These are phyloP conservation scores for Trichosurus vulpecula DNA, from an alignment of 2,797 vertebrate genomes.

Conservation along the genomic window DNA sequence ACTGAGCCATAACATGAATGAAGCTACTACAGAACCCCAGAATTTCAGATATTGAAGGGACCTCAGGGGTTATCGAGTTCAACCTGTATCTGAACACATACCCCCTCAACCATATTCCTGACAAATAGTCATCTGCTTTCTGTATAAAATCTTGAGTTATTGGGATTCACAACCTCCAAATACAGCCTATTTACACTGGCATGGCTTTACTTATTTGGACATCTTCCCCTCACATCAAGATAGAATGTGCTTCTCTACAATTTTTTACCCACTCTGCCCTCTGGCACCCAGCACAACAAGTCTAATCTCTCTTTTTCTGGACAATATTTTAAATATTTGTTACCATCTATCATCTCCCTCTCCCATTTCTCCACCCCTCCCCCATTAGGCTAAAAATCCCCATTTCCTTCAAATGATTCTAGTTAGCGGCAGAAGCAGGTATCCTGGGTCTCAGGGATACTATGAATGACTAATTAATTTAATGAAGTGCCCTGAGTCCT, in stretches of 20 bases:
- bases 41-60: background rate
- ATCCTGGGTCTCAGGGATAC: background rate
- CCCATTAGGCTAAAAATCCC: background rate
- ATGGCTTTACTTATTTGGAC: background rate
- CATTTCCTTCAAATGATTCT: background rate
- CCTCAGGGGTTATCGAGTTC: background rate
- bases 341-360: background rate
- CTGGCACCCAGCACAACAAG: background rate
- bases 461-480: background rate
- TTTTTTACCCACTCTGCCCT: background rate
- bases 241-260: background rate
- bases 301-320: background rate
- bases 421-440: background rate
- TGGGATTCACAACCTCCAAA: background rate
- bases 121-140: background rate
- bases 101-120: background rate
- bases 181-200: background rate
- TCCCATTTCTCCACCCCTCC: background rate
- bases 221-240: background rate
- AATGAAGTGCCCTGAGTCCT: constrained; percentile 8
- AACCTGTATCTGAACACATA: background rate
- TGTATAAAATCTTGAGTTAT: background rate
- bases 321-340: background rate
- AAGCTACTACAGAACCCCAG: background rate
- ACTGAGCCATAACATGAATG: background rate